Base-by-base conservation (phyloP, 1,140 invertebrate genomes). In the Arion vulgaris region DNA sequence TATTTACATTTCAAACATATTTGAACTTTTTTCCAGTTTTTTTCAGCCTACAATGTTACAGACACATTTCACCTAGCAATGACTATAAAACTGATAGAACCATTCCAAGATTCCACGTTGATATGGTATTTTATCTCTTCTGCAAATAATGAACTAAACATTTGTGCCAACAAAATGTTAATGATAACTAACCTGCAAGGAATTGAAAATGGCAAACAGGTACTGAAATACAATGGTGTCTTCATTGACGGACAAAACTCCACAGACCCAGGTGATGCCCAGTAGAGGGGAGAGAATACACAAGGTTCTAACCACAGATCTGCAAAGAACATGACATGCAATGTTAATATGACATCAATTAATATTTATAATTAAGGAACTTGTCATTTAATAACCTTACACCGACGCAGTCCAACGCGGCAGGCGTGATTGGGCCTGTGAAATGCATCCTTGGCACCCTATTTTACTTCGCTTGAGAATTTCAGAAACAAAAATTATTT, bases 101-200 rank as follows among this genome's bases (percentile, higher is more conserved):
- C n/a, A n/a, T n/a, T n/a, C n/a, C n/a, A n/a, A n/a, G n/a, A n/a
- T n/a, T n/a, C n/a, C n/a, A n/a, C n/a, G n/a, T n/a, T n/a, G n/a
- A n/a, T n/a, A n/a, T n/a, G n/a, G n/a, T n/a, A n/a, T n/a, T n/a
- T n/a, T n/a, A n/a, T n/a, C n/a, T n/a, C n/a, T n/a, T n/a, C n/a
- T n/a, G n/a, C n/a, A n/a, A n/a, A n/a, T n/a, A n/a, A n/a, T n/a
- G n/a, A n/a, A n/a, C n/a, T n/a, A n/a, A n/a, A n/a, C n/a, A n/a
- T n/a, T n/a, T n/a, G n/a, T n/a, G n/a, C n/a, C n/a, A n/a, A n/a
- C n/a, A n/a, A n/a, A n/a, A n/a, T n/a, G n/a, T n/a, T n/a, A n/a
- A n/a, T n/a, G n/a, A n/a, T n/a, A n/a, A 41, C 74, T 72, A 83
- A 90, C 89, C 89, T 90, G 89, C 51, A 90, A 62, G 38, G 88